These are phyloP conservation scores for Ochropleura plecta DNA, from an alignment of 2,888 invertebrate species.

Conservation along the genomic window DNA sequence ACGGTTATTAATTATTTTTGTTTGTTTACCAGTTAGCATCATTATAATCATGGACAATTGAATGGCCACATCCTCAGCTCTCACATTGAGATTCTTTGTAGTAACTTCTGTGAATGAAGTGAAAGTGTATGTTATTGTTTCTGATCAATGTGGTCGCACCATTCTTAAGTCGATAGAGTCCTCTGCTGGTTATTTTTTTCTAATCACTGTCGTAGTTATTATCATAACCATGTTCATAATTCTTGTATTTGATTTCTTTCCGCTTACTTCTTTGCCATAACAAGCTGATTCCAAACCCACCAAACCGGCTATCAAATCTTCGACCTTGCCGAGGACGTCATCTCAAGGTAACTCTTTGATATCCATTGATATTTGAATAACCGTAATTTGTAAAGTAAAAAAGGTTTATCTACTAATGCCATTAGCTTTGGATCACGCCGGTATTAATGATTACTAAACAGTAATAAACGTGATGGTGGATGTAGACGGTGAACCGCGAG, in stretches of 20 bases:
- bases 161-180: slow-evolving; percentile 59
- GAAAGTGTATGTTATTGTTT: slow-evolving; percentile 44
- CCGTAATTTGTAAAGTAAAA: slow-evolving; percentile 55
- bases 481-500: slow-evolving; percentile 13
- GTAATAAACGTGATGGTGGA: slow-evolving; percentile 37
- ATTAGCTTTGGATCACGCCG: slow-evolving; percentile 62
- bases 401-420: slow-evolving; percentile 58
- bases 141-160: slow-evolving; percentile 53
- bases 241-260: slow-evolving; percentile 90
- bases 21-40: slow-evolving; percentile 68
- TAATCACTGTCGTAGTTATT: slow-evolving; percentile 82
- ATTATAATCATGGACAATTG: slow-evolving; percentile 65
- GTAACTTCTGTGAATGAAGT: slow-evolving; percentile 60
- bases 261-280: slow-evolving; percentile 90
- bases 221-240: slow-evolving; percentile 85
- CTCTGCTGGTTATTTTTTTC: slow-evolving; percentile 57
- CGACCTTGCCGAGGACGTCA: slow-evolving; percentile 97
- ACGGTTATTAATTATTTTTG: slow-evolving; percentile 55
- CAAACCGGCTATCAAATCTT: slow-evolving; percentile 99
- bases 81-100: slow-evolving; percentile 50
- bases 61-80: slow-evolving; percentile 58
- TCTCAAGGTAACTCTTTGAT: slow-evolving; percentile 95
- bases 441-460: slow-evolving; percentile 40
- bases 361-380: slow-evolving; percentile 74
- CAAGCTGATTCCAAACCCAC: slow-evolving; percentile 98